These are phyloP conservation scores for Microtus agrestis DNA, from an alignment of 2,797 vertebrate genomes.

Conservation along the genomic window DNA sequence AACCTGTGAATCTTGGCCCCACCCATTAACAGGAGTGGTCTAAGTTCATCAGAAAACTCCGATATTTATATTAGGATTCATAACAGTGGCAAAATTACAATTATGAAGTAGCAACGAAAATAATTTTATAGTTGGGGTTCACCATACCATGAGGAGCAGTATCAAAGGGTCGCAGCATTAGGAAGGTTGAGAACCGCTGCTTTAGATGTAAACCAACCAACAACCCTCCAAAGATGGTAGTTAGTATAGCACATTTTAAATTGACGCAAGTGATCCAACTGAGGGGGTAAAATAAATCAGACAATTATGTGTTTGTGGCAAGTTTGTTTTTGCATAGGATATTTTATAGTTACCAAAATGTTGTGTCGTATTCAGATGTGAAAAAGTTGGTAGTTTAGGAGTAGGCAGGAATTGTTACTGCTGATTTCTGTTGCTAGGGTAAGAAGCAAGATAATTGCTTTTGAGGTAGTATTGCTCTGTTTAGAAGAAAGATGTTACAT, in stretches of 20 bases:
- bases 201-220: neutral
- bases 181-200: neutral
- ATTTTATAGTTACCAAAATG: neutral
- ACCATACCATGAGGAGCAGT: neutral
- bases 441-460: slow-evolving; percentile 22
- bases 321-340: neutral
- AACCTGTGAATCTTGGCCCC: neutral
- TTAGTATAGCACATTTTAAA: neutral
- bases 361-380: neutral
- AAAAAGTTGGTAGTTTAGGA: neutral
- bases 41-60: neutral
- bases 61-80: neutral
- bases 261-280: neutral
- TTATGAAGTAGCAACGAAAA: neutral
- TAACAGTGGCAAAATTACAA: neutral
- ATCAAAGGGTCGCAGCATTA: neutral
- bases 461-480: neutral
- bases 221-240: neutral
- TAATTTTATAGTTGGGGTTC: neutral
- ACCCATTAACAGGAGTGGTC: neutral
- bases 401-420: neutral
- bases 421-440: neutral
- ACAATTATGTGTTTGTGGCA: slow-evolving; percentile 26
- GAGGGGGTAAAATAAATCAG: neutral
- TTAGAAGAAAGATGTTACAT: slow-evolving; percentile 20